phyloP scores from a whole-genome alignment of 2,797 vertebrate species.

The Mormyrops attenuatus region DNA sequence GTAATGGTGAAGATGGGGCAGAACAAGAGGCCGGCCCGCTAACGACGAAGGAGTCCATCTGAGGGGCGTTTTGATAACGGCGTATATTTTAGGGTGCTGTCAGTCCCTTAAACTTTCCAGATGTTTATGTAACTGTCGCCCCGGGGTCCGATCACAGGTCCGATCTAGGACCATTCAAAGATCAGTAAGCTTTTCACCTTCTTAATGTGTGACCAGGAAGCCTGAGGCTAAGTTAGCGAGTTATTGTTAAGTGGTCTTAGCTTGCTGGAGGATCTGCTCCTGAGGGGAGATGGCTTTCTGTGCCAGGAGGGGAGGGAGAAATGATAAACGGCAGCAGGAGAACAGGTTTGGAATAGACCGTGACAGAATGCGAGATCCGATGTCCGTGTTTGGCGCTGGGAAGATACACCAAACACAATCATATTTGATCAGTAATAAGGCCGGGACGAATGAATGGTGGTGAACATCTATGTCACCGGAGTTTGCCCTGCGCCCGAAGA shows the following conservation, averaged over 20 bases:
- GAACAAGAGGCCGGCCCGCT: background rate
- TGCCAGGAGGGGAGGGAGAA: background rate
- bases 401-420: background rate
- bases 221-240: background rate
- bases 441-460: background rate
- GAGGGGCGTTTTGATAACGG: background rate
- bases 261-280: background rate
- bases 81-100: background rate
- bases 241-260: background rate
- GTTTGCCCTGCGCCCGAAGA: background rate
- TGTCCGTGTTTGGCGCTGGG: background rate
- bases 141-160: background rate
- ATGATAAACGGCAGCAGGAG: background rate
- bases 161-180: background rate
- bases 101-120: background rate
- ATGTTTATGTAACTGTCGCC: slow-evolving; percentile 24
- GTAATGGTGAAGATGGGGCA: background rate
- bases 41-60: background rate
- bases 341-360: background rate
- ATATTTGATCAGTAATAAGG: background rate
- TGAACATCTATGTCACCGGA: background rate
- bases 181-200: background rate
- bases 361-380: background rate
- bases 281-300: background rate
- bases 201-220: background rate